Evolutionary conservation across 2,797 vertebrate species (phyloP).

Genomic region (Tokudaia tokunoshimensis): DNA sequence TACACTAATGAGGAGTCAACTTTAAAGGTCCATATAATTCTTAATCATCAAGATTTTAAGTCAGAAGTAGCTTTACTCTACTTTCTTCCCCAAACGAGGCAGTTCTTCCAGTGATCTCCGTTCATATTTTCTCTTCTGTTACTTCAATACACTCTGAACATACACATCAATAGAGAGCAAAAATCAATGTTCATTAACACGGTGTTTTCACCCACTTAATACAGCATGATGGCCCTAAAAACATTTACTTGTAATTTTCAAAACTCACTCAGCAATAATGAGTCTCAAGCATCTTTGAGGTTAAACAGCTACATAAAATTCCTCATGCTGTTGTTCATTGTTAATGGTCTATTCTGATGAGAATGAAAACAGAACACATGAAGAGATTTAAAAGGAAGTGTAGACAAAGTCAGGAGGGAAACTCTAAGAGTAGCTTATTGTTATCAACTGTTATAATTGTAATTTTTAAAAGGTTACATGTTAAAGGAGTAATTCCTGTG

Average conservation of each 20-base stretch:
- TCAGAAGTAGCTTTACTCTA: slow-evolving; percentile 63
- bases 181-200: slow-evolving; percentile 61
- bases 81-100: slow-evolving; percentile 53
- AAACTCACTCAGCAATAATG: slow-evolving; percentile 37
- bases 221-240: slow-evolving; percentile 44
- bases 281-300: slow-evolving; percentile 71
- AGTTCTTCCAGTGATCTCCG: slow-evolving; percentile 70
- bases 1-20: slow-evolving; percentile 64
- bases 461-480: background rate
- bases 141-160: slow-evolving; percentile 49
- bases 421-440: background rate
- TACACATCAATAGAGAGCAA: slow-evolving; percentile 49
- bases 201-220: slow-evolving; percentile 44
- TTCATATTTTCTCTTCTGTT: slow-evolving; percentile 50
- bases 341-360: background rate
- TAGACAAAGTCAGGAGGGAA: background rate
- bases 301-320: slow-evolving; percentile 6
- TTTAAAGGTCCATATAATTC: slow-evolving; percentile 79
- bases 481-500: background rate
- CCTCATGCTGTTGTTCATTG: background rate
- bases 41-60: slow-evolving; percentile 84
- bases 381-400: background rate
- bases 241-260: slow-evolving; percentile 61
- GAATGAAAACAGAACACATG: slow-evolving; percentile 12
- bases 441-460: background rate